These are phyloP conservation scores for Dicerorhinus sumatrensis DNA, from an alignment of 2,113 vertebrate genomes.

Conservation along the genomic window DNA sequence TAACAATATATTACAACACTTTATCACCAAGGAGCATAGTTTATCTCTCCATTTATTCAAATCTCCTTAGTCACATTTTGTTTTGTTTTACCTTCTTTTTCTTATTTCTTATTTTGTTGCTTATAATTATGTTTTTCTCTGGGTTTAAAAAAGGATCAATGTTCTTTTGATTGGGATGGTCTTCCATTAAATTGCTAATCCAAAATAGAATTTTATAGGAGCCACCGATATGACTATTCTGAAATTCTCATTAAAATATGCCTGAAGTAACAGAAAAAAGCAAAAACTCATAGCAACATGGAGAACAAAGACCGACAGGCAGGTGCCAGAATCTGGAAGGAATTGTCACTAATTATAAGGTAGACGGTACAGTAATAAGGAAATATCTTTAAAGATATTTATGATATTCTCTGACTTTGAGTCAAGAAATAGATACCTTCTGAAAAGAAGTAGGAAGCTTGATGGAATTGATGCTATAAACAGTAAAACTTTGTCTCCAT, in stretches of 20 bases:
- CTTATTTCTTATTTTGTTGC: background rate
- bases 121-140: background rate
- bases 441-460: conserved; percentile 23
- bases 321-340: conserved; percentile 7
- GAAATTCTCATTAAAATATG: conserved; percentile 70
- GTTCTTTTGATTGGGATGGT: background rate
- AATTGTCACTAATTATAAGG: conserved; percentile 64
- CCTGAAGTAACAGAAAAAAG: conserved; percentile 47
- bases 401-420: conserved; percentile 38
- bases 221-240: background rate
- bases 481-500: background rate
- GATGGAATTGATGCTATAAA: background rate
- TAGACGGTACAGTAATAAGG: conserved; percentile 30
- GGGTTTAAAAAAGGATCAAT: background rate
- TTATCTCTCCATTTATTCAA: background rate
- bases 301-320: background rate
- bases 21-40: background rate
- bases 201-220: conserved; percentile 53
- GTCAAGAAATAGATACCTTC: conserved; percentile 10
- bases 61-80: background rate
- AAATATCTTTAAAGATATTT: background rate
- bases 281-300: conserved; percentile 12
- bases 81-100: background rate
- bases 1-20: background rate
- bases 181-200: conserved; percentile 57